Conservation (phyloP, 1,140 invertebrate species). For the Drosophila eugracilis region DNA sequence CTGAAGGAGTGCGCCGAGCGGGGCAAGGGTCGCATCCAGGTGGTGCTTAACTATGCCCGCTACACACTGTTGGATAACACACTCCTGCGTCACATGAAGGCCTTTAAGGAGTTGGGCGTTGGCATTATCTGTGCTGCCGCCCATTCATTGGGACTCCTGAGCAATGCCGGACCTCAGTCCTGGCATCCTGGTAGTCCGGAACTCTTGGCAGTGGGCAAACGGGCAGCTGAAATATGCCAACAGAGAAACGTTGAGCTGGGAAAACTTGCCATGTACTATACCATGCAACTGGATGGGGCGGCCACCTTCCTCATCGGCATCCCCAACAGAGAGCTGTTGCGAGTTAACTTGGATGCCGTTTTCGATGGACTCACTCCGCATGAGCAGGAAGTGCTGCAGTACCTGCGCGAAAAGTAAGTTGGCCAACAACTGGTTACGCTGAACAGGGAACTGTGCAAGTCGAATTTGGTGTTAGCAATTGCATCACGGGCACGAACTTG, state of each 20-base stretch:
- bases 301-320: constrained; percentile 90
- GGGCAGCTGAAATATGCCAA: constrained; percentile 88
- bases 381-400: constrained; percentile 87
- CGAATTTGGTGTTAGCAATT: constrained; percentile 71
- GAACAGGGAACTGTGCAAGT: constrained; percentile 58
- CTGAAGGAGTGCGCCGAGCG: constrained; percentile 90
- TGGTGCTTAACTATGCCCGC: constrained; percentile 92
- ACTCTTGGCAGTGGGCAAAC: constrained; percentile 88
- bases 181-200: constrained; percentile 94
- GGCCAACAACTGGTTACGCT: constrained; percentile 11
- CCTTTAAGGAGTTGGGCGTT: constrained; percentile 89
- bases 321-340: constrained; percentile 87
- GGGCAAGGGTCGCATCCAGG: constrained; percentile 86
- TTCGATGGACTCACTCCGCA: constrained; percentile 87
- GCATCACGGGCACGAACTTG: constrained; percentile 70
- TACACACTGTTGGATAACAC: constrained; percentile 93
- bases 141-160: constrained; percentile 93
- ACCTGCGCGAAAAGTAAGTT: constrained; percentile 88
- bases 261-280: constrained; percentile 89
- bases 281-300: constrained; percentile 86
- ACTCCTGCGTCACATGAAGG: constrained; percentile 89
- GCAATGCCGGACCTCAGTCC: constrained; percentile 89
- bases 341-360: constrained; percentile 87
- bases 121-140: constrained; percentile 94
- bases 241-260: constrained; percentile 89